Evolutionary conservation across 2,113 vertebrate species (phyloP).

Genomic region (Sander lucioperca): DNA sequence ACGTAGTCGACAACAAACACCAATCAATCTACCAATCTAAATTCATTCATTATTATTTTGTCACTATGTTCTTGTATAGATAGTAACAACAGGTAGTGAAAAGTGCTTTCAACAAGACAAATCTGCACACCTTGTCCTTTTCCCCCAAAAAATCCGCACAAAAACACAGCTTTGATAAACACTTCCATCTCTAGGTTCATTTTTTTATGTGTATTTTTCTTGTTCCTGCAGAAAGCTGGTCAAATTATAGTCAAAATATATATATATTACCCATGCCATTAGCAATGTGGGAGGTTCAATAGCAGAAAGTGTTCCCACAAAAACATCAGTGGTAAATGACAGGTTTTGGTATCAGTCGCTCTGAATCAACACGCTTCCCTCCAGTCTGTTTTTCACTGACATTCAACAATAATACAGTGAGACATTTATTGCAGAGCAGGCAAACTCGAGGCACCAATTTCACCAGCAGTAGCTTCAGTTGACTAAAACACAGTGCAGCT

Average conservation of each 20-base stretch:
- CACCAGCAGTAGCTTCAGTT: conserved; percentile 21
- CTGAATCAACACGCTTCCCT: conserved; percentile 21
- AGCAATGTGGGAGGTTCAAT: background rate
- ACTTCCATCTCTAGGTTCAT: background rate
- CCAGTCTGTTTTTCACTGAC: conserved; percentile 15
- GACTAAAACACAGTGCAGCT: conserved; percentile 23
- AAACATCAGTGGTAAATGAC: conserved; percentile 43
- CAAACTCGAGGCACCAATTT: conserved; percentile 52
- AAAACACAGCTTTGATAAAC: background rate
- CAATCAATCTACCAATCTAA: background rate
- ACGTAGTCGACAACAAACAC: background rate
- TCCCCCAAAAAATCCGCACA: background rate
- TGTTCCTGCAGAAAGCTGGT: background rate
- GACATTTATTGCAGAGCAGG: conserved; percentile 15
- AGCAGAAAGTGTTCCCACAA: conserved; percentile 9
- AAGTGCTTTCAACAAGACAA: background rate
- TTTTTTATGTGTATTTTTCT: background rate
- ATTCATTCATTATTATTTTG: background rate
- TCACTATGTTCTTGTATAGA: background rate
- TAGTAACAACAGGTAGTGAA: background rate
- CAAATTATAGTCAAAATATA: background rate
- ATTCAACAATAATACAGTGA: conserved; percentile 12
- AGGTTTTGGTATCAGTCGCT: conserved; percentile 38
- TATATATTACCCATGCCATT: background rate
- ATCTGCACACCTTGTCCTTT: background rate